Evolutionary conservation across 2,113 vertebrate species (phyloP).

Genomic region (Elanus axillaris): DNA sequence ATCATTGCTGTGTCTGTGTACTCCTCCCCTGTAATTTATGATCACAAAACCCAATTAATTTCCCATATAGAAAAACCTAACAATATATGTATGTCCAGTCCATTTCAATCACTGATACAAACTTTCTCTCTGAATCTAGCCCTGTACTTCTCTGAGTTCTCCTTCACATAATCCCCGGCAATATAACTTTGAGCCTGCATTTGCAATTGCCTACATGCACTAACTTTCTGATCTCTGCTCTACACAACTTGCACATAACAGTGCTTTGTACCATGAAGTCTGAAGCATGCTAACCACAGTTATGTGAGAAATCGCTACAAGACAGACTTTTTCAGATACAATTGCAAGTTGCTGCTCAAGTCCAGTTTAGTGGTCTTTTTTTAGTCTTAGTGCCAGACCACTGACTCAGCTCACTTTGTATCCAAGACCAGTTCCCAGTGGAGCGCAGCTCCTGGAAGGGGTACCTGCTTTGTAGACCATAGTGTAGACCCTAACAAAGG

Average conservation of each 20-base stretch:
- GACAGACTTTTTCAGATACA: background rate
- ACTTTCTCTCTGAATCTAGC: background rate
- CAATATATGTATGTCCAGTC: fast-evolving
- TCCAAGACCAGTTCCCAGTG: background rate
- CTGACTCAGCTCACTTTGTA: background rate
- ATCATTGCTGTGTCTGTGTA: background rate
- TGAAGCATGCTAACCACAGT: background rate
- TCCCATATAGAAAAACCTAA: background rate
- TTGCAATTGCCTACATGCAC: background rate
- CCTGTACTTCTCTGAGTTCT: background rate
- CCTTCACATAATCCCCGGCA: fast-evolving
- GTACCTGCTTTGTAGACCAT: background rate
- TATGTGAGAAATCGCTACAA: background rate
- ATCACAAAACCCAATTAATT: background rate
- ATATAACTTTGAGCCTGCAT: background rate
- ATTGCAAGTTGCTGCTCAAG: background rate
- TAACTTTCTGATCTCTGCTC: background rate
- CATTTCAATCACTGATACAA: background rate
- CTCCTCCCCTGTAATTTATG: background rate
- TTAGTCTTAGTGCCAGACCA: background rate
- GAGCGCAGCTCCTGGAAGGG: background rate
- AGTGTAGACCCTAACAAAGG: background rate
- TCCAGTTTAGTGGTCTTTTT: background rate
- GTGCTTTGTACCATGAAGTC: background rate
- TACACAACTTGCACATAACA: background rate